Conservation (phyloP, 1,140 invertebrate genomes). For the Chironomus striatipennis region DNA sequence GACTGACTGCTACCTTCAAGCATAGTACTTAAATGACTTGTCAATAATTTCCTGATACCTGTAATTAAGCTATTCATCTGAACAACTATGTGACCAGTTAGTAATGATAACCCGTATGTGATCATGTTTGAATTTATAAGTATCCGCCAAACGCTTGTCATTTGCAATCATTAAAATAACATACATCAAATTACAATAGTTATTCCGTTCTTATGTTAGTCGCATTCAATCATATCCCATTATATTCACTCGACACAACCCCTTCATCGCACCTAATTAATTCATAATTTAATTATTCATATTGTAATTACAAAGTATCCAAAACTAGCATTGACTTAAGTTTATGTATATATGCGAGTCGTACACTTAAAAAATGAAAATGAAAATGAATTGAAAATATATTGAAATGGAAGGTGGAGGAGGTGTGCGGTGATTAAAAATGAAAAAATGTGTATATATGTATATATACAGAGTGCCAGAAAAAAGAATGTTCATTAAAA, state of each 20-base stretch:
- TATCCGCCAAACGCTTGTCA: slow-evolving; percentile 5
- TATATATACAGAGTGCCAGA: not conserved
- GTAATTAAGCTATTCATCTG: too few species aligned
- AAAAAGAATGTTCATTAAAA: not conserved
- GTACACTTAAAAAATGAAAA: not conserved
- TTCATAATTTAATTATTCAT: slow-evolving; percentile 24
- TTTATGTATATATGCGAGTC: not conserved
- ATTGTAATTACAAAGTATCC: slow-evolving; percentile 6
- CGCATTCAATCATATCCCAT: too few species aligned
- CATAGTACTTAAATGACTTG: too few species aligned
- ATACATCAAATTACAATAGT: too few species aligned
- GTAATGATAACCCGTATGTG: not conserved
- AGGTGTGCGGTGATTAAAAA: slow-evolving; percentile 11
- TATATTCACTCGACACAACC: not conserved
- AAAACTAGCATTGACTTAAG: not conserved
- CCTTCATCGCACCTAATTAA: slow-evolving; percentile 21
- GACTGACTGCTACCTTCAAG: too few species aligned
- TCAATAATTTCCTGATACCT: too few species aligned
- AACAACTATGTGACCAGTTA: too few species aligned
- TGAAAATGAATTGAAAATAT: not conserved
- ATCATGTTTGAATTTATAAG: not conserved
- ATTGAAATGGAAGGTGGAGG: not conserved
- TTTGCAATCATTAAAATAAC: not conserved
- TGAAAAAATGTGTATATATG: not conserved
- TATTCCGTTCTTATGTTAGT: too few species aligned